Base-by-base conservation (phyloP, 2,888 invertebrate species). In the Drosophila quasianomalipes region DNA sequence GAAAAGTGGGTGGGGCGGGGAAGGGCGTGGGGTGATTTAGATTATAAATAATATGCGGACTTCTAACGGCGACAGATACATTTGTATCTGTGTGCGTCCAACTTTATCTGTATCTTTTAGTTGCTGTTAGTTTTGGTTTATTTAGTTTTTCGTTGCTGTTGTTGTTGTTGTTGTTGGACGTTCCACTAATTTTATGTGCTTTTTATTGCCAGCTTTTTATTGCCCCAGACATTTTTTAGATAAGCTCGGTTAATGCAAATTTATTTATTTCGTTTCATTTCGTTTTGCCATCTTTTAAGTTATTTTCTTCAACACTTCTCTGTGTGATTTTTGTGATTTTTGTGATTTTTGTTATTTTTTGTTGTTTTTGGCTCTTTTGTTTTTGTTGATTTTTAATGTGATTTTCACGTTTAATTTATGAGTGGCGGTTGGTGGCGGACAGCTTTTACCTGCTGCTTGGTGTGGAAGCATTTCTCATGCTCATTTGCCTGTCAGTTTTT, bases 151-250 rank as follows among this genome's bases (percentile, higher is more conserved):
- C 22, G 1, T 22, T 22, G n/a, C n/a, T n/a, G 10, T 12, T 37
- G 22, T 30, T 63, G 16, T 28, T 33, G 28, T 44, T 53, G n/a
- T 31, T 39, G 57, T 39, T 72, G 71, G n/a, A 6, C 74, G 66
- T 70, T 68, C 72, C 83, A 85, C 88, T 88, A 85, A 90, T 86
- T 86, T 89, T 83, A 86, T 90, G 83, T 81, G 86, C 72, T 86
- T 89, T 86, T 90, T 90, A 90, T 90, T 77, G 90, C 90, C 80
- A 77, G 55, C 74, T 89, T 86, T 47, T 86, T 90, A 89, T 90
- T 90, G 76, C 79, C 83, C 79, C 89, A 77, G 84, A 85, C 88
- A 86, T 86, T 83, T 86, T 86, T 86, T 74, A 70, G 68, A 72
- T 87, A 87, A 87, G 90, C 90, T 66, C 76, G 78, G 76, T 74